These are phyloP conservation scores for Pollenia angustigena DNA, from an alignment of 2,888 invertebrate genomes.

Conservation along the genomic window DNA sequence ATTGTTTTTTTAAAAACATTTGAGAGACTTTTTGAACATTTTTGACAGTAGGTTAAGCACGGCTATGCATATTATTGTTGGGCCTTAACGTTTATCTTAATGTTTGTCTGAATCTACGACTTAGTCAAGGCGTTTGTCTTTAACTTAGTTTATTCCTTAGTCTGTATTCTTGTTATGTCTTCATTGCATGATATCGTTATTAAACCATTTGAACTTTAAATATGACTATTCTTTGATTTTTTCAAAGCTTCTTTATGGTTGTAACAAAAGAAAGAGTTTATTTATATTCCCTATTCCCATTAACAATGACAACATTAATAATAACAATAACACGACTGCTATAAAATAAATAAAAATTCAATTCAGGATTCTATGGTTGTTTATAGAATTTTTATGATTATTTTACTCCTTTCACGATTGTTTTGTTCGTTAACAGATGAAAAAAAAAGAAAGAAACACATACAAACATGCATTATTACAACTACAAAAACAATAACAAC, in stretches of 20 bases:
- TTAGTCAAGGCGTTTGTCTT: too few relatives aligned
- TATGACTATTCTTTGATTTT: neutral
- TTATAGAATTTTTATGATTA: slow-evolving; percentile 82
- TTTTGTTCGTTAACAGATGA: neutral
- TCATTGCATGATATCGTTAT: too few relatives aligned
- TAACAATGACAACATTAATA: slow-evolving; percentile 14
- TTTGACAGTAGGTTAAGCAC: too few relatives aligned
- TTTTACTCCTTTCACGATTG: slow-evolving; percentile 79
- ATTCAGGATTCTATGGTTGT: slow-evolving; percentile 80
- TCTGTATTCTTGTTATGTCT: too few relatives aligned
- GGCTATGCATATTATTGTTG: too few relatives aligned
- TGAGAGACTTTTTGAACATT: too few relatives aligned
- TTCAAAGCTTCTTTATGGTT: slow-evolving; percentile 17
- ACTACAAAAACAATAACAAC: slow-evolving; percentile 32
- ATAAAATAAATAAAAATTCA: slow-evolving; percentile 82
- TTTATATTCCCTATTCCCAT: neutral
- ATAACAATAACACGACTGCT: slow-evolving; percentile 57
- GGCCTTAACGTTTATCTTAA: too few relatives aligned
- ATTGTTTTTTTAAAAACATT: too few relatives aligned
- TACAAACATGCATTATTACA: slow-evolving; percentile 13
- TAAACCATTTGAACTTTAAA: too few relatives aligned
- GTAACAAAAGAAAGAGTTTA: slow-evolving; percentile 5
- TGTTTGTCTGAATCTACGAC: too few relatives aligned
- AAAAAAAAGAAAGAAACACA: slow-evolving; percentile 7
- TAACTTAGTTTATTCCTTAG: too few relatives aligned